phyloP scores from a whole-genome alignment of 2,113 vertebrate genomes.

The Protobothrops flavoviridis region DNA sequence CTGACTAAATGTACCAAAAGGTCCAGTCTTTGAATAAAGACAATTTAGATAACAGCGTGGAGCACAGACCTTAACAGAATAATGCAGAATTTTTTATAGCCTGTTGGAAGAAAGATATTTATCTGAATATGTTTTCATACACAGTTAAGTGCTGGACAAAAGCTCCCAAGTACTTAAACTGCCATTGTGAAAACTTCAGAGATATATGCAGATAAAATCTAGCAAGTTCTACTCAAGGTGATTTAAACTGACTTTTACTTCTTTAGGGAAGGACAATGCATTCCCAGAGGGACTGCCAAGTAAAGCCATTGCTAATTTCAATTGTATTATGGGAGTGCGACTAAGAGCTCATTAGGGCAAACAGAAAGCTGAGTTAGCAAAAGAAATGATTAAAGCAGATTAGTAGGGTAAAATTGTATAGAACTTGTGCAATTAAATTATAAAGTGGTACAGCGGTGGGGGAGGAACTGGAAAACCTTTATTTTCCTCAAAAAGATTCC shows the following conservation, averaged over 20 bases:
- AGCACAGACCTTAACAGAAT: neutral
- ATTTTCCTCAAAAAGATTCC: neutral
- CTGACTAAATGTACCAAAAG: neutral
- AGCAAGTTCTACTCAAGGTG: slow-evolving; percentile 16
- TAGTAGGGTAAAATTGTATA: slow-evolving; percentile 1
- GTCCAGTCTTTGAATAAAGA: neutral
- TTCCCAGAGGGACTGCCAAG: slow-evolving; percentile 22
- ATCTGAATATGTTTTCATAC: neutral
- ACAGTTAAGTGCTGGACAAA: neutral
- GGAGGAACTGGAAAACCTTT: neutral
- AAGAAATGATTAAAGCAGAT: slow-evolving; percentile 17
- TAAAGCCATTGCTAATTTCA: slow-evolving; percentile 30
- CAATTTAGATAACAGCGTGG: neutral
- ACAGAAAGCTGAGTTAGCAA: slow-evolving; percentile 24
- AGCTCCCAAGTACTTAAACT: neutral
- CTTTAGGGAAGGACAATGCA: slow-evolving; percentile 20
- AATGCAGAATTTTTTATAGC: neutral
- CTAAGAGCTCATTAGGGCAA: slow-evolving; percentile 19
- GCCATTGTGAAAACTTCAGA: neutral
- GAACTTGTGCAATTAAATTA: neutral
- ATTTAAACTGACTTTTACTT: slow-evolving; percentile 18
- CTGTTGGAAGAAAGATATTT: neutral
- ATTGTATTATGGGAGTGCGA: neutral
- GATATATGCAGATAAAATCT: slow-evolving; percentile 16
- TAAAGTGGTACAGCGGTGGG: neutral